Evolutionary conservation across 2,113 vertebrate species (phyloP).

Genomic region (Sebastes fasciatus): DNA sequence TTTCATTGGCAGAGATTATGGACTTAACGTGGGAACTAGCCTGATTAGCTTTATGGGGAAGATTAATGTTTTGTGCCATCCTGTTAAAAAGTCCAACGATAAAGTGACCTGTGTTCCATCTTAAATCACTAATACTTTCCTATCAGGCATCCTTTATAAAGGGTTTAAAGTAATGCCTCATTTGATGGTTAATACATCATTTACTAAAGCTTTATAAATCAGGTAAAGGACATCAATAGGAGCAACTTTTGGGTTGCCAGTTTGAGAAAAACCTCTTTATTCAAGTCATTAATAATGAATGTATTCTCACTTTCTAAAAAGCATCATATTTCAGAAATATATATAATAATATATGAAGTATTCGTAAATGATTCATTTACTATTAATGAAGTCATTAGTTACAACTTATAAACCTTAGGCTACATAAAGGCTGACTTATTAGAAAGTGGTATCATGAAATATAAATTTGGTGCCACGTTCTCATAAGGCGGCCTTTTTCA

Average conservation of each 20-base stretch:
- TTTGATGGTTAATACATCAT: background rate
- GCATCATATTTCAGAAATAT: background rate
- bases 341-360: background rate
- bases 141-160: background rate
- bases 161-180: background rate
- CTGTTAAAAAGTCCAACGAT: slow-evolving; percentile 7
- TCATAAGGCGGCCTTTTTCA: background rate
- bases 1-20: slow-evolving; percentile 36
- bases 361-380: background rate
- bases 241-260: background rate
- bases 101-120: slow-evolving; percentile 13
- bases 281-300: background rate
- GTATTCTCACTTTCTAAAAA: background rate
- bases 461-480: background rate
- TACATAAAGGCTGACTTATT: background rate
- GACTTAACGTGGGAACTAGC: background rate
- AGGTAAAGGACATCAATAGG: background rate
- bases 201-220: background rate
- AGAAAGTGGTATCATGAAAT: background rate
- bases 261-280: background rate
- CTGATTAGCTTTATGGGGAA: background rate
- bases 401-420: background rate
- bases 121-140: background rate
- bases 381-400: background rate
- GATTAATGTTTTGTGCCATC: background rate